A percentile compares a stretch with the other conserved stretches of the same genome.
phyloP scores from a whole-genome alignment of 2,113 vertebrate genomes.

The Pipa parva region DNA sequence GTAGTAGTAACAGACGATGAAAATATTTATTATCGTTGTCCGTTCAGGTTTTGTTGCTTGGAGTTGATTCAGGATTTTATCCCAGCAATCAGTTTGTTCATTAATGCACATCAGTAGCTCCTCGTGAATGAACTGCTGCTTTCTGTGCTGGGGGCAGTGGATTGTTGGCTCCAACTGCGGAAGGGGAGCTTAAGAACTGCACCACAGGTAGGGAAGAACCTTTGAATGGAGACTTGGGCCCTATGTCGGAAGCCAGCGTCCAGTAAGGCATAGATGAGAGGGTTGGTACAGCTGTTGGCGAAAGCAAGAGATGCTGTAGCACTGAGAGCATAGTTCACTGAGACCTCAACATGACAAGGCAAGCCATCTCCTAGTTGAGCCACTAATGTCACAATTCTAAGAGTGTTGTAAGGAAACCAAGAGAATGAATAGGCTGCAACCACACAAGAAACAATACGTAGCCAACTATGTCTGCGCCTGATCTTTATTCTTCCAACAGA shows the following conservation, averaged over 20 bases:
- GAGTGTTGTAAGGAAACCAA: constrained; percentile 78
- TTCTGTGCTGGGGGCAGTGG: background rate
- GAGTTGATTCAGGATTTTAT: too few relatives aligned
- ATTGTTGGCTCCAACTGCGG: constrained; percentile 7
- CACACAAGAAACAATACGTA: constrained; percentile 75
- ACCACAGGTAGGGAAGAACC: background rate
- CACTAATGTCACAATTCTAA: constrained; percentile 59
- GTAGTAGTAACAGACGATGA: background rate
- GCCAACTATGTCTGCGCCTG: constrained; percentile 62
- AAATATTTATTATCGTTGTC: background rate
- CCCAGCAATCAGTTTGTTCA: background rate
- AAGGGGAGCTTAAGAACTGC: constrained; percentile 38
- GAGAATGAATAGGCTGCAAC: constrained; percentile 71
- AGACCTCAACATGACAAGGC: constrained; percentile 36
- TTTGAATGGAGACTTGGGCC: constrained; percentile 25
- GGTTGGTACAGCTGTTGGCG: constrained; percentile 79
- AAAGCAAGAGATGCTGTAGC: constrained; percentile 76
- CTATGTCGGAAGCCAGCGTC: constrained; percentile 70
- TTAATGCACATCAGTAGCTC: background rate
- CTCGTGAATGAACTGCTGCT: constrained; percentile 28
- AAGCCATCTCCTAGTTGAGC: constrained; percentile 38
- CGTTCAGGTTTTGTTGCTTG: background rate
- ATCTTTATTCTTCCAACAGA: constrained; percentile 28
- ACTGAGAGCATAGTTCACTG: constrained; percentile 54
- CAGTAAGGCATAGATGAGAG: constrained; percentile 73